These are phyloP conservation scores for Eupleurogrammus muticus DNA, from an alignment of 2,797 vertebrate species.

Conservation along the genomic window DNA sequence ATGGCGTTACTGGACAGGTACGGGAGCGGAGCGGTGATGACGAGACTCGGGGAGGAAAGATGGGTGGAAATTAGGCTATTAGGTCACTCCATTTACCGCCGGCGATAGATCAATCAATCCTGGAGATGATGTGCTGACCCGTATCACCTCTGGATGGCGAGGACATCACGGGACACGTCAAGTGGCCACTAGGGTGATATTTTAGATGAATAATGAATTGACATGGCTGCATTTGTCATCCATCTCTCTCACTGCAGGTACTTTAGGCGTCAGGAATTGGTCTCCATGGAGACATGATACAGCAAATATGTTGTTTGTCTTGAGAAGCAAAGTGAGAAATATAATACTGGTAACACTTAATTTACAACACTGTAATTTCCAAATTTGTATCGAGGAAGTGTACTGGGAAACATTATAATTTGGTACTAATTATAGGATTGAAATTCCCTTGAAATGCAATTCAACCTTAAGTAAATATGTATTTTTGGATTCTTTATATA, in stretches of 20 bases:
- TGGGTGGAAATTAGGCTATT: conserved; percentile 20
- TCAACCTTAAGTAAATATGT: neutral
- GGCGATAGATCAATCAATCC: conserved; percentile 47
- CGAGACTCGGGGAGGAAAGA: conserved; percentile 24
- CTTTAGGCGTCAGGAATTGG: neutral
- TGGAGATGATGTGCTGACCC: conserved; percentile 26
- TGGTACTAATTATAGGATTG: neutral
- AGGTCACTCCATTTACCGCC: conserved; percentile 22
- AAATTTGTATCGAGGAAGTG: neutral
- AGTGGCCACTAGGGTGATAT: conserved; percentile 1
- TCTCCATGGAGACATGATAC: neutral
- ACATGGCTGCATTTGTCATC: conserved; percentile 23
- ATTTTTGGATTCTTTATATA: neutral
- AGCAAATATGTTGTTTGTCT: neutral
- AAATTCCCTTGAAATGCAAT: neutral
- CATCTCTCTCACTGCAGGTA: conserved; percentile 13
- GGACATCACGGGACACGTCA: neutral
- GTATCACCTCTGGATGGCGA: conserved; percentile 28
- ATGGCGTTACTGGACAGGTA: conserved; percentile 60
- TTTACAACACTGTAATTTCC: neutral
- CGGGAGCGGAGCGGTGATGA: conserved; percentile 37
- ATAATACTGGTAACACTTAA: neutral
- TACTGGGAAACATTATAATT: neutral
- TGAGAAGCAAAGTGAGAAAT: neutral
- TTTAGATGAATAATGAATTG: conserved; percentile 25